These are phyloP conservation scores for Oscheius sp. DNA, from an alignment of 2,888 invertebrate genomes.

Conservation along the genomic window DNA sequence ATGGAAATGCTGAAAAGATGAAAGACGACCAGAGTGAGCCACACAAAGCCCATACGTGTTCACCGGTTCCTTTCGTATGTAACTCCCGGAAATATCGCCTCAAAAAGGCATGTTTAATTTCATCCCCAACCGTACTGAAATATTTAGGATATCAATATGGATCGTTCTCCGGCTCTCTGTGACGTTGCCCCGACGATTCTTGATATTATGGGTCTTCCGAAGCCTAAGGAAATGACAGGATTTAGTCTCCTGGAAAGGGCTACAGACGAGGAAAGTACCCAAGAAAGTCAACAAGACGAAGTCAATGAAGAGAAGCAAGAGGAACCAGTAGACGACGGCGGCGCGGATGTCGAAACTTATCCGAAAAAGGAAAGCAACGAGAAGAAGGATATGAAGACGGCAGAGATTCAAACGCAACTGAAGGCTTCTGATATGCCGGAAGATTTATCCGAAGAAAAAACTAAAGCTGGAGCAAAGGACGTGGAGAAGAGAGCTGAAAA, in stretches of 20 bases:
- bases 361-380: no score
- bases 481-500: no score
- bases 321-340: no score
- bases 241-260: slow-evolving; percentile 52
- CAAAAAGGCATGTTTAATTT: slow-evolving; percentile 45
- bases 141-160: slow-evolving; percentile 30
- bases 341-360: no score
- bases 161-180: slow-evolving; percentile 73
- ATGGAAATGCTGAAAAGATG: slow-evolving; percentile 76
- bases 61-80: slow-evolving; percentile 71
- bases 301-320: no score
- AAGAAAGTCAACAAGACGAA: no score
- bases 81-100: slow-evolving; percentile 61
- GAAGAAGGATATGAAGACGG: no score
- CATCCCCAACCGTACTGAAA: neutral
- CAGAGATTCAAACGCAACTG: neutral
- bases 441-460: no score
- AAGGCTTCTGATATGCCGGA: neutral
- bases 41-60: slow-evolving; percentile 75
- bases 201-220: slow-evolving; percentile 73
- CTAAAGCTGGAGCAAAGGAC: no score
- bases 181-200: slow-evolving; percentile 75
- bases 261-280: no score
- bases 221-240: slow-evolving; percentile 72
- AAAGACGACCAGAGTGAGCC: slow-evolving; percentile 74